These are phyloP conservation scores for Siniperca chuatsi DNA, from an alignment of 2,113 vertebrate species.

Conservation along the genomic window DNA sequence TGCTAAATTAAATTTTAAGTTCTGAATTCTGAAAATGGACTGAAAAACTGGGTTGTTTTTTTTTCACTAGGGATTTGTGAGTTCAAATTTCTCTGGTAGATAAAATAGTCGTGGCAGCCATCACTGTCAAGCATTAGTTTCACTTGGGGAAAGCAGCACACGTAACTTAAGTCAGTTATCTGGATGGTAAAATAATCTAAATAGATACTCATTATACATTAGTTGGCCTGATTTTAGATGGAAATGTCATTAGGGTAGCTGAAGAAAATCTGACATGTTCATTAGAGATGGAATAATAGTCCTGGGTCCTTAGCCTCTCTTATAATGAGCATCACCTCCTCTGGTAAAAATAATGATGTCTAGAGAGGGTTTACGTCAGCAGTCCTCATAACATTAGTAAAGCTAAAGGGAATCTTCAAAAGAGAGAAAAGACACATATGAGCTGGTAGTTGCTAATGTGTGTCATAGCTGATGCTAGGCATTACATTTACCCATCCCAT, in stretches of 20 bases:
- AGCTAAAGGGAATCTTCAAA: not conserved
- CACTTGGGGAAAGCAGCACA: not conserved
- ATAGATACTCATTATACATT: conserved; percentile 21
- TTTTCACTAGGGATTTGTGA: not conserved
- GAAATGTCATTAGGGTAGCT: conserved; percentile 17
- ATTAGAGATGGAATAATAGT: conserved; percentile 37
- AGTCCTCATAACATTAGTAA: too few relatives aligned
- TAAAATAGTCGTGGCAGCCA: not conserved
- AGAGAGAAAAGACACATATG: not conserved
- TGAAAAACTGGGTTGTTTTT: not conserved
- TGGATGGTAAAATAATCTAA: conserved; percentile 2
- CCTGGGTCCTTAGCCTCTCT: not conserved
- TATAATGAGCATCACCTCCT: conserved; percentile 38
- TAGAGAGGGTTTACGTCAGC: not conserved
- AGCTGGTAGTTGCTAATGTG: conserved; percentile 7
- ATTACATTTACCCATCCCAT: not conserved
- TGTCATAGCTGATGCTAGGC: not conserved
- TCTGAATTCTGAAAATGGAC: not conserved
- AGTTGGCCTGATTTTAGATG: conserved; percentile 22
- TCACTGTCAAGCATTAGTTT: not conserved
- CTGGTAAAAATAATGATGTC: conserved; percentile 23
- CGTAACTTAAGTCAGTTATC: not conserved
- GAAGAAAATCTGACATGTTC: conserved; percentile 19
- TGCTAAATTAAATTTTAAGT: not conserved
- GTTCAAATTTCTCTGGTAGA: not conserved